Evolutionary conservation across 2,888 invertebrate species (phyloP).

Genomic region (Hemicrepidius hirtus): DNA sequence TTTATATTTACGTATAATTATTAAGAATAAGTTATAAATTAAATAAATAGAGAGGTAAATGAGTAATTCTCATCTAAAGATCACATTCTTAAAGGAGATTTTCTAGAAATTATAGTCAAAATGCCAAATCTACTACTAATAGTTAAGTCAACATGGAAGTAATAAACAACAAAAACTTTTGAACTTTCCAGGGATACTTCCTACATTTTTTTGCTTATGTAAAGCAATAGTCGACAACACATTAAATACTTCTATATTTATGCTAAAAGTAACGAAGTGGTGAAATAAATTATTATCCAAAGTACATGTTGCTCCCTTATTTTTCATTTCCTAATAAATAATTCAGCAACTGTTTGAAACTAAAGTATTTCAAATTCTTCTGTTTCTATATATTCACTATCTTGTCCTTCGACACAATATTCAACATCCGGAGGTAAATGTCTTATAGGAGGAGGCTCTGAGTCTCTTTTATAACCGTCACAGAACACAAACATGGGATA

Average conservation of each 20-base stretch:
- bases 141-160: constrained; percentile 3
- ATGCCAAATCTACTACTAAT: constrained; percentile 10
- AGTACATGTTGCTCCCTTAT: constrained; percentile 28
- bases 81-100: constrained; percentile 28
- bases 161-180: not conserved
- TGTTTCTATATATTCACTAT: constrained; percentile 78
- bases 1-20: constrained; percentile 8
- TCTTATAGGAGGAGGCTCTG: constrained; percentile 62
- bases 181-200: not conserved
- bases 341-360: constrained; percentile 50
- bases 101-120: constrained; percentile 5
- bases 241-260: constrained; percentile 5
- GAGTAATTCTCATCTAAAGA: constrained; percentile 18
- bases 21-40: constrained; percentile 28
- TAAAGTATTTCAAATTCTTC: constrained; percentile 84
- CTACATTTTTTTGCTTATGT: not conserved
- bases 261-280: not conserved
- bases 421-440: constrained; percentile 64
- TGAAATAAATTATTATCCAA: constrained; percentile 10
- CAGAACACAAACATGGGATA: constrained; percentile 91
- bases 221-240: constrained; percentile 13
- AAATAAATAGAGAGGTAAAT: constrained; percentile 34
- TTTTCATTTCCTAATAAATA: constrained; percentile 7
- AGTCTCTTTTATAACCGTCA: constrained; percentile 80
- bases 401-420: constrained; percentile 73